A percentile compares a stretch with the other conserved stretches of the same genome.
phyloP scores from a whole-genome alignment of 2,113 vertebrate genomes.

The Carlito syrichta region DNA sequence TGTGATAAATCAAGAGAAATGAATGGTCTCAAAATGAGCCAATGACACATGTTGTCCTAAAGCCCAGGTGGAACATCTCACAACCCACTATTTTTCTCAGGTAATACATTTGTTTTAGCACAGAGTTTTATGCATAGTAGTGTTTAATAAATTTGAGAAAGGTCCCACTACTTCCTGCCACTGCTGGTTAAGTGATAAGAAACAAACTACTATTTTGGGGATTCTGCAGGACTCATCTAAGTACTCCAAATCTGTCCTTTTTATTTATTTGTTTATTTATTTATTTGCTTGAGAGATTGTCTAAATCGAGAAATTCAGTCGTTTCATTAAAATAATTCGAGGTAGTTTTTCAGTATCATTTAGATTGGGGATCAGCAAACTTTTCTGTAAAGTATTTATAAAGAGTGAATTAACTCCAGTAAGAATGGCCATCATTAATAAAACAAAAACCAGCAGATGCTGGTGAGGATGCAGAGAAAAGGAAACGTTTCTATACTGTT shows the following conservation, averaged over 20 bases:
- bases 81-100: background rate
- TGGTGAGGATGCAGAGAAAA: too few relatives aligned
- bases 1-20: background rate
- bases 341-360: background rate
- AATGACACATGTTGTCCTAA: background rate
- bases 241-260: background rate
- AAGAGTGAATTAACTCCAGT: too few relatives aligned
- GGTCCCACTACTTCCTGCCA: background rate
- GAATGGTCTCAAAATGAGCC: background rate
- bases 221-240: slow-evolving; percentile 34
- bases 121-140: background rate
- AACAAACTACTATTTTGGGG: background rate
- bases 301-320: background rate
- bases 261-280: background rate
- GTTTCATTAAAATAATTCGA: slow-evolving; percentile 27
- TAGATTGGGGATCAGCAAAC: background rate
- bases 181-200: background rate
- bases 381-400: slow-evolving; percentile 17
- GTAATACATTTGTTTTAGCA: background rate
- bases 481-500: too few relatives aligned
- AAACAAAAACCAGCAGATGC: too few relatives aligned
- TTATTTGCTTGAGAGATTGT: background rate
- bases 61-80: background rate
- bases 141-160: slow-evolving; percentile 31
- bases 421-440: too few relatives aligned